Evolutionary conservation across 2,797 vertebrate species (phyloP).

Genomic region (Urosaurus nigricauda): DNA sequence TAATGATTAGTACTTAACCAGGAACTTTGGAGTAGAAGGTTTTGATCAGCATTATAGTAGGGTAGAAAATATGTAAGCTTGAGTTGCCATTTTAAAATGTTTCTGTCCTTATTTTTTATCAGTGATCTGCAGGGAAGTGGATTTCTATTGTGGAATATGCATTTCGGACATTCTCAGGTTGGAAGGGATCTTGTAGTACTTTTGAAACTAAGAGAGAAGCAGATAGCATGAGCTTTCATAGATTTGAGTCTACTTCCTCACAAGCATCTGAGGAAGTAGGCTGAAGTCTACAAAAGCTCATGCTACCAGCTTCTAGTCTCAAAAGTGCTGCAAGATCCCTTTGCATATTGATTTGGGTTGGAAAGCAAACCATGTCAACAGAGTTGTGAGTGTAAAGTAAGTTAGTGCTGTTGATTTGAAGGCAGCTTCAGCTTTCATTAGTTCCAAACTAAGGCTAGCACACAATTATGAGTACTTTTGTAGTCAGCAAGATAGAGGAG

Average conservation of each 20-base stretch:
- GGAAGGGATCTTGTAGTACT: too few relatives aligned
- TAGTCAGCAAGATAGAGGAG: background rate
- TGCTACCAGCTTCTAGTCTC: too few relatives aligned
- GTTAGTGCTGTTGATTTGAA: background rate
- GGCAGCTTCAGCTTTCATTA: background rate
- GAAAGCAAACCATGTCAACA: background rate
- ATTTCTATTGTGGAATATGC: constrained; percentile 20
- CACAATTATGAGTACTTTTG: background rate
- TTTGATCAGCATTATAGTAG: constrained; percentile 38
- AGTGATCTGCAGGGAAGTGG: background rate
- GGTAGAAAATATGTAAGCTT: constrained; percentile 39
- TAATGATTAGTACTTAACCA: constrained; percentile 59
- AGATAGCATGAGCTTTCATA: too few relatives aligned
- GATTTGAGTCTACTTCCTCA: too few relatives aligned
- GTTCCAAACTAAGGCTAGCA: background rate
- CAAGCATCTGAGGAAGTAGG: too few relatives aligned
- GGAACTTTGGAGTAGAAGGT: constrained; percentile 47
- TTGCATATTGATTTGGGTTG: constrained; percentile 13
- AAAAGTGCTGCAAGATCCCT: too few relatives aligned
- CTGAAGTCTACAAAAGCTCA: too few relatives aligned
- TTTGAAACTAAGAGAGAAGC: too few relatives aligned
- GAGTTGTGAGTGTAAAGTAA: background rate
- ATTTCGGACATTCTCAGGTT: constrained; percentile 34
- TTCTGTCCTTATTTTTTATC: background rate
- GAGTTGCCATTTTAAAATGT: constrained; percentile 23